phyloP scores from a whole-genome alignment of 2,113 vertebrate genomes.

The Parus major region DNA sequence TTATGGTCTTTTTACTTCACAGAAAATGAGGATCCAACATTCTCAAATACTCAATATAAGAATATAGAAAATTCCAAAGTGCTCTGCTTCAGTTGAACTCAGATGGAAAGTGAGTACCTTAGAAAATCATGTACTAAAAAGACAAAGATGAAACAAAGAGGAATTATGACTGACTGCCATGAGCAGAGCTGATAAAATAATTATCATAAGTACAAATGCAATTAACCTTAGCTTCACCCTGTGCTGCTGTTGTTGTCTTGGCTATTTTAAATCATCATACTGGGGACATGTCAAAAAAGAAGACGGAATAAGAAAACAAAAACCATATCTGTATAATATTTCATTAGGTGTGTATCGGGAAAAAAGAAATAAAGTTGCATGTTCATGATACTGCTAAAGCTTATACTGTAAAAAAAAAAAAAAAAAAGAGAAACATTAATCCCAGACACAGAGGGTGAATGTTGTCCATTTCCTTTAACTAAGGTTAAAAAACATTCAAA shows the following conservation, averaged over 20 bases:
- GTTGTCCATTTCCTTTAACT: not conserved
- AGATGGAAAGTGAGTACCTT: not conserved
- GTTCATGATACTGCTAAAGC: not conserved
- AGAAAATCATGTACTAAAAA: not conserved
- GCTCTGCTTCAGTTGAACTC: not conserved
- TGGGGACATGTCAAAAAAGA: not conserved
- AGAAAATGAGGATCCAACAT: not conserved
- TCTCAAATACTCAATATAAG: not conserved
- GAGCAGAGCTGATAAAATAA: not conserved
- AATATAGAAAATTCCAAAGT: not conserved
- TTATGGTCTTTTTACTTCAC: not conserved
- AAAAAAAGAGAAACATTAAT: not conserved
- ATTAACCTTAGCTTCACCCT: conserved; percentile 5
- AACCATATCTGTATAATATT: not conserved
- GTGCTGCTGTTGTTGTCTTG: not conserved
- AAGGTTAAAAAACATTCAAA: not conserved
- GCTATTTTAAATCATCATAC: not conserved
- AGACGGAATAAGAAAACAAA: not conserved
- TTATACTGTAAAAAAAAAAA: not conserved
- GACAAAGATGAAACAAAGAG: not conserved
- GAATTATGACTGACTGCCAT: not conserved
- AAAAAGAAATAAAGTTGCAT: not conserved
- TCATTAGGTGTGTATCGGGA: not conserved
- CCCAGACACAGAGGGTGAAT: not conserved
- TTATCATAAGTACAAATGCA: not conserved